Percentiles rank a stretch among this genome's conserved stretches.
phyloP scores from a whole-genome alignment of 2,797 vertebrate species.

The Galagoides demidoff region DNA sequence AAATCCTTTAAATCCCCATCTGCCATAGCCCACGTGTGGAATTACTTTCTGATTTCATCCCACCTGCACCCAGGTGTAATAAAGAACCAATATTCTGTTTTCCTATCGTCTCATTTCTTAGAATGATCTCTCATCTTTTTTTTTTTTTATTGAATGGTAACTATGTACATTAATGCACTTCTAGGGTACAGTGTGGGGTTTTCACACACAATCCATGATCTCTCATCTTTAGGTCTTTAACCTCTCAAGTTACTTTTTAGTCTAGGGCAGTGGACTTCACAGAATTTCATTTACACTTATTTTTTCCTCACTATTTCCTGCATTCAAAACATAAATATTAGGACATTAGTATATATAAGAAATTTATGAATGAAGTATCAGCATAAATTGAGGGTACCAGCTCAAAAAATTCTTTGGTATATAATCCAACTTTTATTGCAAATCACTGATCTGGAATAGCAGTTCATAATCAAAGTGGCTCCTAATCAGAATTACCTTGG shows the following conservation, averaged over 20 bases:
- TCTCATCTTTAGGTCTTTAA: too few relatives aligned
- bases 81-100: too few relatives aligned
- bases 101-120: too few relatives aligned
- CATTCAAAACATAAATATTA: slow-evolving; percentile 34
- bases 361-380: slow-evolving; percentile 39
- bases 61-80: too few relatives aligned
- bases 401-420: slow-evolving; percentile 12
- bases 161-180: too few relatives aligned
- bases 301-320: background rate
- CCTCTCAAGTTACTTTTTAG: background rate
- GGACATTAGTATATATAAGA: background rate
- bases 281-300: background rate
- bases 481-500: background rate
- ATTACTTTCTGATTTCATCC: too few relatives aligned
- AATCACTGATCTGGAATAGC: slow-evolving; percentile 12
- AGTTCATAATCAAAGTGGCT: slow-evolving; percentile 21
- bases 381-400: background rate
- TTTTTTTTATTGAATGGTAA: too few relatives aligned
- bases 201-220: too few relatives aligned
- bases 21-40: too few relatives aligned
- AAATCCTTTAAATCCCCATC: too few relatives aligned
- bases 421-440: slow-evolving; percentile 14
- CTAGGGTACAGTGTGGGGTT: too few relatives aligned
- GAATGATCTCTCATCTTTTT: too few relatives aligned
- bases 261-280: background rate